Conservation (phyloP, 2,888 invertebrate genomes). For the Drosophila austrosaltans region DNA sequence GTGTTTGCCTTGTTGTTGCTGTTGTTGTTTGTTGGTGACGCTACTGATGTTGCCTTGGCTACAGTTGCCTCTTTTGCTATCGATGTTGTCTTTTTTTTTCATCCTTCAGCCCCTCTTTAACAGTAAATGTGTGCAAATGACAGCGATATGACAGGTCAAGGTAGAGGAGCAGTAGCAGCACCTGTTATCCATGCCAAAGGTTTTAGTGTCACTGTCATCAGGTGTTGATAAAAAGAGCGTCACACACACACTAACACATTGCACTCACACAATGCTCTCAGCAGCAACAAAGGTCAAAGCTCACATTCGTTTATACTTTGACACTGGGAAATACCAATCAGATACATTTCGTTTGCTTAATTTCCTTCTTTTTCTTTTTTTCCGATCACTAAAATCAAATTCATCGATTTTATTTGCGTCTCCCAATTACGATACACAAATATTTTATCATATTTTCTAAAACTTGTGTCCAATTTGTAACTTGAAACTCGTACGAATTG, state of each 20-base stretch:
- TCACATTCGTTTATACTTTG: neutral
- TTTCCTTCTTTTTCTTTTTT: neutral
- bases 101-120: constrained; percentile 53
- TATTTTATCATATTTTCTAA: too few species aligned
- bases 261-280: constrained; percentile 1
- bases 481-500: too few species aligned
- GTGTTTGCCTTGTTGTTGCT: constrained; percentile 16
- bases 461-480: too few species aligned
- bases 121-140: constrained; percentile 69
- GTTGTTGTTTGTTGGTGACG: constrained; percentile 6
- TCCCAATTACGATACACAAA: neutral
- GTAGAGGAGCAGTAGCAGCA: constrained; percentile 29
- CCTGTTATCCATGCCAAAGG: constrained; percentile 62
- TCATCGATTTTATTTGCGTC: neutral
- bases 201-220: constrained; percentile 74
- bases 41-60: constrained; percentile 50
- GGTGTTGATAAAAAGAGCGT: constrained; percentile 65
- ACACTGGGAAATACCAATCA: neutral
- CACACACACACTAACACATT: constrained; percentile 4
- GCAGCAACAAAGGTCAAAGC: constrained; percentile 15
- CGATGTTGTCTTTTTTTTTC: neutral
- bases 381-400: neutral
- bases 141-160: constrained; percentile 71
- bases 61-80: constrained; percentile 36
- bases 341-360: neutral